Evolutionary conservation across 2,888 invertebrate species (phyloP), one percentile per base, ranked within the genome.

Genomic region (Coelinius sp.): DNA sequence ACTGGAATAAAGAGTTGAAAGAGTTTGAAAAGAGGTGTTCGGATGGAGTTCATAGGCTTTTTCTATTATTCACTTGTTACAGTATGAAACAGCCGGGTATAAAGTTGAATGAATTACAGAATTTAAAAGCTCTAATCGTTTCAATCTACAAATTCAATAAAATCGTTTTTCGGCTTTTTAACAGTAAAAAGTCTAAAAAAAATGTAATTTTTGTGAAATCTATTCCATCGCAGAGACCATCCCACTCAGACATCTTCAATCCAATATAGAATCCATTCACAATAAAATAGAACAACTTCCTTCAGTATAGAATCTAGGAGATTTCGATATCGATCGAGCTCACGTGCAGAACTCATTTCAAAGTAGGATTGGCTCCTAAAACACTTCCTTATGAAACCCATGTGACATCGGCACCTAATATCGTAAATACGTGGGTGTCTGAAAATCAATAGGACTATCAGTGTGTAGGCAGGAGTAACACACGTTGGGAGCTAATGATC

Each of bases 401-500:
- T n/a, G n/a, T n/a, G n/a, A n/a, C n/a, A n/a, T n/a, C n/a, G n/a
- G n/a, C n/a, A n/a, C 10, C 1, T 35, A 8, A 35, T 35, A 35
- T 35, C 10, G n/a, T 35, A 7, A 35, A 35, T 7, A n/a, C 41
- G 41, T 41, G n/a, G 41, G 41, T n/a, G 41, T 41, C 41, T n/a
- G 41, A 1, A 41, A 12, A 41, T 41, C 10, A 4, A 3, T n/a
- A n/a, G 41, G 5, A 6, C n/a, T 4, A 4, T 10, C n/a, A n/a
- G 41, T n/a, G 41, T 41, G n/a, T n/a, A n/a, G 41, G n/a, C 41
- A n/a, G 31, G 41, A 12, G 41, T 12, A 41, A 2, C 1, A n/a
- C 41, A 12, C n/a, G 4, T 1, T 5, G n/a, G n/a, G 17, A 6
- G 17, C 17, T 14, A 1, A 20, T 49, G 76, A 77, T 75, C 56